Evolutionary conservation across 1,140 invertebrate genomes (phyloP).

Genomic region (Eubasilissa regina): DNA sequence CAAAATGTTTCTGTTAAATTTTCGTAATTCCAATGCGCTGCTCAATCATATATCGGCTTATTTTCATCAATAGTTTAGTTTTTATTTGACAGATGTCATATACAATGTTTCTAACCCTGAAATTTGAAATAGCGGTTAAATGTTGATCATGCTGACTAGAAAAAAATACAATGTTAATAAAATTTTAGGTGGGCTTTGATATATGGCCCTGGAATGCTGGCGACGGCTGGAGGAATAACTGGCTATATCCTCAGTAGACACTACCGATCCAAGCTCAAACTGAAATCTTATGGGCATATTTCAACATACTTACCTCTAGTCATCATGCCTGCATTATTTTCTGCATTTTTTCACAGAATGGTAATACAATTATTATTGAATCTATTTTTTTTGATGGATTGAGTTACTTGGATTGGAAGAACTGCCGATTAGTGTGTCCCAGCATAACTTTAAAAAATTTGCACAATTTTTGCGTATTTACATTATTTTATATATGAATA

Average conservation of each 20-base stretch:
- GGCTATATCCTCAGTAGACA: conserved; percentile 59
- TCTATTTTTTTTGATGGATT: not conserved
- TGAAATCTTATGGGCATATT: conserved; percentile 55
- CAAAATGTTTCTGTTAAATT: no score
- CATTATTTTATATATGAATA: not conserved
- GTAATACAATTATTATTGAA: conserved; percentile 54
- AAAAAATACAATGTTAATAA: not conserved
- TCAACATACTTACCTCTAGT: conserved; percentile 54
- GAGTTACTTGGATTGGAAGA: not conserved
- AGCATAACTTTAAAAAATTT: not conserved
- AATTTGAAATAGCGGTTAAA: not conserved
- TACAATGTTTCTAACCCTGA: not conserved
- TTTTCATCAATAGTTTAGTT: not conserved
- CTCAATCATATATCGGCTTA: no score
- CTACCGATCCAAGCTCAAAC: conserved; percentile 63
- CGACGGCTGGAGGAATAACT: not conserved
- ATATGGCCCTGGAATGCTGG: conserved; percentile 12
- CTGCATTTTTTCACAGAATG: conserved; percentile 46
- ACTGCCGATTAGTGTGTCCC: not conserved
- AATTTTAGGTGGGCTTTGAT: conserved; percentile 42
- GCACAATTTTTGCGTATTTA: not conserved
- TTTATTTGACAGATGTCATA: not conserved
- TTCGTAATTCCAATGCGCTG: not conserved
- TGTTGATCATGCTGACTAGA: not conserved
- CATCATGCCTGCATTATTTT: conserved; percentile 27